phyloP scores from a whole-genome alignment of 2,113 vertebrate genomes.

The Thryonomys swinderianus region DNA sequence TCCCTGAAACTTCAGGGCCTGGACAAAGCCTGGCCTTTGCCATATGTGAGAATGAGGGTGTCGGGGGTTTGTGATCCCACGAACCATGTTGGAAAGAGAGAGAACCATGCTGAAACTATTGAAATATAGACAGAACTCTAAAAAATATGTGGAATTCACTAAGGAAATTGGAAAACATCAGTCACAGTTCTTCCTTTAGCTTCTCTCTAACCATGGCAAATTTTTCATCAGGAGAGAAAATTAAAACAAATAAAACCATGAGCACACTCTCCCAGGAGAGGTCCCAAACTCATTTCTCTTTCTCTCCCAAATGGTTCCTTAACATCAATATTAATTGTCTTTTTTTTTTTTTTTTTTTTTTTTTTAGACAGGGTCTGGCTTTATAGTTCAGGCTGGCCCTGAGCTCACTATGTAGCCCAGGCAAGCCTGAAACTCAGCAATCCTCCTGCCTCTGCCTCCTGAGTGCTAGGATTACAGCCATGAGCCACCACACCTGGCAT shows the following conservation, averaged over 20 bases:
- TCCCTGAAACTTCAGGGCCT: background rate
- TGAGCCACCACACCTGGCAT: no score
- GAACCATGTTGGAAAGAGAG: background rate
- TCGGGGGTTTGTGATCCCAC: background rate
- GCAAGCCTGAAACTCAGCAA: no score
- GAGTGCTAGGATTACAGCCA: no score
- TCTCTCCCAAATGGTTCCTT: conserved; percentile 42
- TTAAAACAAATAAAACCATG: conserved; percentile 75
- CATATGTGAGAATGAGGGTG: background rate
- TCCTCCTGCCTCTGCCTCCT: no score
- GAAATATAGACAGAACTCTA: conserved; percentile 45
- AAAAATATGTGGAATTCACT: conserved; percentile 21
- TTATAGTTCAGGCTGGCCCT: no score
- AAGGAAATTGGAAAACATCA: conserved; percentile 64
- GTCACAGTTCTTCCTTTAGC: conserved; percentile 50
- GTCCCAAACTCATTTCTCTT: conserved; percentile 34
- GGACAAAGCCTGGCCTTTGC: no score
- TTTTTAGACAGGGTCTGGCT: no score
- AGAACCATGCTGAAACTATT: background rate
- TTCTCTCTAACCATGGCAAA: conserved; percentile 64
- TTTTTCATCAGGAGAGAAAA: conserved; percentile 77
- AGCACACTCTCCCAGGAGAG: conserved; percentile 48
- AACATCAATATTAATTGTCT: conserved; percentile 1
- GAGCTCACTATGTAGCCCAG: no score
- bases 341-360: background rate